phyloP scores from a whole-genome alignment of 1,140 invertebrate genomes.

The Myzus persicae region DNA sequence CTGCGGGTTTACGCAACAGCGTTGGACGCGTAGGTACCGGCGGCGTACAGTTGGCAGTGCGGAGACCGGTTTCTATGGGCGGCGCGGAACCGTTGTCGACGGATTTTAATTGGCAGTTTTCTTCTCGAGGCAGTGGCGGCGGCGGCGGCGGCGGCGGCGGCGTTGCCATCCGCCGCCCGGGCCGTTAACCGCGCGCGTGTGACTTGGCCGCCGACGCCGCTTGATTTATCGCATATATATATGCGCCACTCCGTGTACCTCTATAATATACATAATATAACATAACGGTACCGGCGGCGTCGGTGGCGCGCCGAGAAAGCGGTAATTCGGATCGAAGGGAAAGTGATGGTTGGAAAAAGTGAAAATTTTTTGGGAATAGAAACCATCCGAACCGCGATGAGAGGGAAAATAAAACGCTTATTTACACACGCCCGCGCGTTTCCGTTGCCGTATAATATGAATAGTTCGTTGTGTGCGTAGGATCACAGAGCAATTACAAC shows the following conservation, averaged over 20 bases:
- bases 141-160: not conserved
- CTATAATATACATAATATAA: not conserved
- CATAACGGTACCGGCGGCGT: conserved; percentile 33
- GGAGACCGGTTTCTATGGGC: conserved; percentile 35
- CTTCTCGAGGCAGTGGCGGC: conserved; percentile 20
- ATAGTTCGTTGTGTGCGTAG: not conserved
- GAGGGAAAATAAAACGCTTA: conserved; percentile 9
- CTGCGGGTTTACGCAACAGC: conserved; percentile 24
- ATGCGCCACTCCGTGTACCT: not conserved
- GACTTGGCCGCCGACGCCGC: not conserved
- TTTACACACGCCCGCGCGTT: not conserved
- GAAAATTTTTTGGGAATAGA: conserved; percentile 46
- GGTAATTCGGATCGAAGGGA: conserved; percentile 56
- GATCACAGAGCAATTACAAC: not conserved
- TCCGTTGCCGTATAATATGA: not conserved
- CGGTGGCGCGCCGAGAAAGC: conserved; percentile 41
- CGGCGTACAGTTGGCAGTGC: not conserved
- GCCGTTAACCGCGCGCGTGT: conserved; percentile 2
- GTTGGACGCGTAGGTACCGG: not conserved
- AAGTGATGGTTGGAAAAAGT: conserved; percentile 54
- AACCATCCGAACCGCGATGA: conserved; percentile 22
- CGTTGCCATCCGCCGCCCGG: not conserved
- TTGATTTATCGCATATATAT: conserved; percentile 35
- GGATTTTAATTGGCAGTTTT: conserved; percentile 50
- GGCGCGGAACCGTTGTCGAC: not conserved